These are phyloP conservation scores for Amblyjoppa proteus DNA, from an alignment of 2,888 invertebrate genomes.

Conservation along the genomic window DNA sequence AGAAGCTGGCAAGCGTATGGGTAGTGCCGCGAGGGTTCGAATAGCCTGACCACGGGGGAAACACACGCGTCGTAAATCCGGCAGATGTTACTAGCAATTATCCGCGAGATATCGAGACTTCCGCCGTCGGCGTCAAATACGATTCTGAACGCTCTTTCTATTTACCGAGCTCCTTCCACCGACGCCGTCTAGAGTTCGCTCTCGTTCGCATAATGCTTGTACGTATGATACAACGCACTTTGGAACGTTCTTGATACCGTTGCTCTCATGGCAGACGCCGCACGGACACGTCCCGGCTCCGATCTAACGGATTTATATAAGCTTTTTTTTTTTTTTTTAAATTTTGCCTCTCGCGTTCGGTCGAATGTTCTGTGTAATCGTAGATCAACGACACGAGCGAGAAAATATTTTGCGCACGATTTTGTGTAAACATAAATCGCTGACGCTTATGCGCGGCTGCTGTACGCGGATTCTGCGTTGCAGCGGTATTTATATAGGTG, in stretches of 20 bases:
- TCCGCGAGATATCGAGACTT: slow-evolving; percentile 63
- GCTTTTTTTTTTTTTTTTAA: neutral
- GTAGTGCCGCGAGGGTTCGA: slow-evolving; percentile 17
- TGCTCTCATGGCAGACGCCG: neutral
- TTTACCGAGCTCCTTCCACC: neutral
- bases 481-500: slow-evolving; percentile 20
- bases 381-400: slow-evolving; percentile 38
- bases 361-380: slow-evolving; percentile 14
- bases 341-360: neutral
- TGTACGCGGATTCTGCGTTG: neutral
- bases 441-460: neutral
- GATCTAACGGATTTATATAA: slow-evolving; percentile 2
- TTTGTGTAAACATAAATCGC: slow-evolving; percentile 9
- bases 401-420: slow-evolving; percentile 28
- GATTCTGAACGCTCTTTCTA: slow-evolving; percentile 21
- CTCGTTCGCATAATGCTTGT: neutral
- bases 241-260: neutral
- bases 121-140: slow-evolving; percentile 49
- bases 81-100: slow-evolving; percentile 66
- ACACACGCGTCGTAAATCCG: slow-evolving; percentile 64
- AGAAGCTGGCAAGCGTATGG: slow-evolving; percentile 80
- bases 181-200: neutral
- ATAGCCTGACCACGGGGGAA: slow-evolving; percentile 35
- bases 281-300: neutral
- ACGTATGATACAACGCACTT: neutral